Base-by-base conservation (phyloP, 1,140 invertebrate species). In the Ceratosolen solmsi region DNA sequence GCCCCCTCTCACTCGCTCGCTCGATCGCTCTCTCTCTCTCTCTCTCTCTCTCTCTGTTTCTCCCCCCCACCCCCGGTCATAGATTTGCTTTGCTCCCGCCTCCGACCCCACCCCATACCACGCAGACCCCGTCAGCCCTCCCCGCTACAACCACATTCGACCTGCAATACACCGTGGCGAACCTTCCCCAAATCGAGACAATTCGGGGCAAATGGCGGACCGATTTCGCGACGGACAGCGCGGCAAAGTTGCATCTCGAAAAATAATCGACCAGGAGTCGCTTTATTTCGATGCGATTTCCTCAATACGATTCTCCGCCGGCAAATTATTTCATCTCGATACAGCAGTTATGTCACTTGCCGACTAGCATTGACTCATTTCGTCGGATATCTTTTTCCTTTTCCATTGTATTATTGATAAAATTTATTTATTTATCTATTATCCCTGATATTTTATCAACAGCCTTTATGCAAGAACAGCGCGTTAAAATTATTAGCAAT, bases 121-220 rank as follows among this genome's bases (percentile, higher is more conserved):
- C 70, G 38, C 78, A n/a, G n/a, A n/a, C n/a, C n/a, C n/a, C n/a
- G n/a, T n/a, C n/a, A n/a, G n/a, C n/a, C n/a, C n/a, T n/a, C n/a
- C n/a, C n/a, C n/a, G n/a, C n/a, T n/a, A n/a, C n/a, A n/a, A n/a
- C n/a, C n/a, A n/a, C n/a, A n/a, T n/a, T n/a, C 65, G 65, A 54
- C 46, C 70, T 63, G 56, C 30, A 38, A 17, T 25, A 0, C 56
- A 54, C 54, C 73, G 8, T 51, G 36, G 22, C 7, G 27, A 30
- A 20, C 54, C 51, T 76, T 58, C 63, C 65, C 68, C 75, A 78
- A 82, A 73, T 73, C 75, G 80, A 82, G 74, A 77, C 80, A 63
- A 78, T 82, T 70, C 80, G 54, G 54, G 74, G 75, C 74, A 82
- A 82, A 82, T 82, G 80, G 80, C 80, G 80, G 80, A 77, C 68